Base-by-base conservation (phyloP, 1,140 invertebrate species). In the Phthorimaea operculella region DNA sequence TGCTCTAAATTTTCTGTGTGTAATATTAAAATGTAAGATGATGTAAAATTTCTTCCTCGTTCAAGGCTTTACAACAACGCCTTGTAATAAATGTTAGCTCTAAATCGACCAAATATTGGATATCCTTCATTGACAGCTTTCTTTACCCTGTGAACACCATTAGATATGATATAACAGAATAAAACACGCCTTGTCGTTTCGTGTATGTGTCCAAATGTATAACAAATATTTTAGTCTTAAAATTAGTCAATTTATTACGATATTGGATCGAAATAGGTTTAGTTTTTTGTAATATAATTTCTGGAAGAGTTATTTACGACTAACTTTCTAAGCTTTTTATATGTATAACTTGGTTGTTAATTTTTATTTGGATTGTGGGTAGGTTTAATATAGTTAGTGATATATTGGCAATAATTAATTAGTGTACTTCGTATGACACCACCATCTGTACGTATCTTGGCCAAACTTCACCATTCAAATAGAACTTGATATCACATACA, bases 311-410 rank as follows among this genome's bases (percentile, higher is more conserved):
- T 70, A 62, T 64, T 62, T 66, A 69, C 34, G 54, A 16, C 58
- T 70, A 72, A 74, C 59, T 62, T 63, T 52, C 58, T 77, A 74
- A 74, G 71, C 64, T 71, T 76, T n/a, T 70, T 70, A 68, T 76
- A 69, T 76, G 67, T 75, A 68, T 75, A 78, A 75, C 61, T 78
- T 66, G 71, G 69, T 80, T 74, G 74, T 76, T 72, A 61, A 71
- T 48, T 36, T 65, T 63, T 57, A 65, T 71, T 69, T 70, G 70
- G 76, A 74, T 69, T 71, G 64, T 71, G 75, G 71, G 74, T 80
- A 79, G 72, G 58, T 74, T 52, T 78, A 74, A 59, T 57, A 42
- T 70, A 68, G 42, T 66, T 70, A 66, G 59, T 60, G 56, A 60
- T 59, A 54, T 58, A 48, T 57, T 64, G 66, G 61, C 57, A 62